These are phyloP conservation scores for Diadumene lineata DNA, from an alignment of 92 coral and sea anemone species.

Conservation along the genomic window DNA sequence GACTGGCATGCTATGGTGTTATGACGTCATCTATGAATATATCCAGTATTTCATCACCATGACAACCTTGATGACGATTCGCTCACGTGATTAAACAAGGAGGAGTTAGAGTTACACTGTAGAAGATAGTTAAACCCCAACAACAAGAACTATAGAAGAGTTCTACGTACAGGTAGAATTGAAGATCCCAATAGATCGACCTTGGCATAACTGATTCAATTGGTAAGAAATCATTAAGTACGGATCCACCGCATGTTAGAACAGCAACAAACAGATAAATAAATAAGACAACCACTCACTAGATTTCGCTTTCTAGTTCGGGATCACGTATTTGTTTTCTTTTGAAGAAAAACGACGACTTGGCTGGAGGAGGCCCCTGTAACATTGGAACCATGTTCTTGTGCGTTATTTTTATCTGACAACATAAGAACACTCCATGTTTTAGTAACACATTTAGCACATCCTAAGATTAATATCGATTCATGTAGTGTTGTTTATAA, in stretches of 20 bases:
- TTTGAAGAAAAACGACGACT: constrained; percentile 88
- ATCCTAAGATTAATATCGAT: no score
- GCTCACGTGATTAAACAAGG: not conserved
- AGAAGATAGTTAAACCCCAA: not conserved
- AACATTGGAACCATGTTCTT: constrained; percentile 98
- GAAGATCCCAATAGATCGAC: not conserved
- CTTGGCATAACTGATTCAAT: not conserved
- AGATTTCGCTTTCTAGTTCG: constrained; percentile 90
- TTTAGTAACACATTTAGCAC: no score
- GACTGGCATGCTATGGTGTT: not conserved
- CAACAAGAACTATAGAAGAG: not conserved
- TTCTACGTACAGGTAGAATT: not conserved
- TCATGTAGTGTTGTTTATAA: no score
- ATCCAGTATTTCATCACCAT: constrained; percentile 17
- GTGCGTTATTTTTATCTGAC: constrained; percentile 81
- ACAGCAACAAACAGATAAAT: constrained; percentile 13
- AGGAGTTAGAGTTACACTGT: not conserved
- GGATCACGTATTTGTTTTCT: constrained; percentile 77
- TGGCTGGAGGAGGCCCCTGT: constrained; percentile 95
- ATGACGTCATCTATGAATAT: constrained; percentile 1
- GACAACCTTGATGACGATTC: constrained; percentile 5
- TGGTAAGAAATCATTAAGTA: constrained; percentile 5
- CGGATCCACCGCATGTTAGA: constrained; percentile 1
- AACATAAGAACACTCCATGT: not conserved
- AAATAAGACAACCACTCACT: constrained; percentile 36